Conservation (phyloP, 2,888 invertebrate genomes). For the Drepanosiphum platanoidis region DNA sequence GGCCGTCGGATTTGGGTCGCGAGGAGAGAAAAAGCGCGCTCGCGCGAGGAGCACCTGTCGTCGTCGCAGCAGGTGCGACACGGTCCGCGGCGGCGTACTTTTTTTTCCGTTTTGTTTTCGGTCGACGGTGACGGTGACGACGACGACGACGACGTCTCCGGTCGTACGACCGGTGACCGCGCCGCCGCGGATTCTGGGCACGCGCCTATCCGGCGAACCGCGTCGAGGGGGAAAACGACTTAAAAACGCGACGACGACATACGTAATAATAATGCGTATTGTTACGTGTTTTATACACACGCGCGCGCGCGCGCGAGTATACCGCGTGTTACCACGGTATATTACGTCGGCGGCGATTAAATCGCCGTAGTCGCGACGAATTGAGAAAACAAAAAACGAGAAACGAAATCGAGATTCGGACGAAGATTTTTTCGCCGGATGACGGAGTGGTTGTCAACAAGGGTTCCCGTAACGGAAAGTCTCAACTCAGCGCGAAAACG, state of each 20-base stretch:
- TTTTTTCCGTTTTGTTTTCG: neutral
- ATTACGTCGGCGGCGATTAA: too few relatives aligned
- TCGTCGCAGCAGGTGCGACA: constrained; percentile 39
- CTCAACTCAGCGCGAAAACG: too few relatives aligned
- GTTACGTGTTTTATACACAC: too few relatives aligned
- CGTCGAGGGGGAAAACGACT: constrained; percentile 26
- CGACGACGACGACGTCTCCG: too few relatives aligned
- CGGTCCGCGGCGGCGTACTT: constrained; percentile 27
- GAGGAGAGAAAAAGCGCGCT: constrained; percentile 21
- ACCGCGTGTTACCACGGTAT: neutral
- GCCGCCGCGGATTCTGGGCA: constrained; percentile 60
- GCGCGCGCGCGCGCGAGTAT: neutral
- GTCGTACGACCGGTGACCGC: neutral
- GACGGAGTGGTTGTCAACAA: too few relatives aligned
- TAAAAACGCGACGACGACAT: neutral
- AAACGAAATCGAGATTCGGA: too few relatives aligned
- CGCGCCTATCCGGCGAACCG: constrained; percentile 56
- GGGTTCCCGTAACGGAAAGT: too few relatives aligned
- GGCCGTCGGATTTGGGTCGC: constrained; percentile 23
- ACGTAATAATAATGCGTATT: neutral
- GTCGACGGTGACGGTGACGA: neutral
- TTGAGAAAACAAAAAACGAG: too few relatives aligned
- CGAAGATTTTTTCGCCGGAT: too few relatives aligned
- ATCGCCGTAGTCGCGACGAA: too few relatives aligned
- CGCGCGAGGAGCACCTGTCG: constrained; percentile 29